Evolutionary conservation across 2,888 invertebrate species (phyloP).

Genomic region (Ectropis crepuscularia): DNA sequence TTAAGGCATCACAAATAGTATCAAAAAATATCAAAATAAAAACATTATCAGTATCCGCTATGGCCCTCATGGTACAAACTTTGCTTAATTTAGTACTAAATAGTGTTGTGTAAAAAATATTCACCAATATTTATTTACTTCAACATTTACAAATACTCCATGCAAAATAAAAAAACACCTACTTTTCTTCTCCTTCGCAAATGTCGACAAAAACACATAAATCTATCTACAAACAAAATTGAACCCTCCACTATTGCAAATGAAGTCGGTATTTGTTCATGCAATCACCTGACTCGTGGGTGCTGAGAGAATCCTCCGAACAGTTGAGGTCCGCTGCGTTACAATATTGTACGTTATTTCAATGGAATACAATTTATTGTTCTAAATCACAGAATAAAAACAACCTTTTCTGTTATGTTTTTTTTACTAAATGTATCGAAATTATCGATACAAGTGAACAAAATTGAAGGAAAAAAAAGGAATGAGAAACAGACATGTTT

Average conservation of each 20-base stretch:
- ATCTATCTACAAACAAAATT: slow-evolving; percentile 39
- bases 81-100: too few species aligned
- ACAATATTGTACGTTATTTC: slow-evolving; percentile 48
- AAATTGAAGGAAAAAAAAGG: too few species aligned
- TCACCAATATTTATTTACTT: too few species aligned
- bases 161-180: slow-evolving; percentile 15
- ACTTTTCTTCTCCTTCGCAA: background rate
- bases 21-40: too few species aligned
- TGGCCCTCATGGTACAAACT: too few species aligned
- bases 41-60: too few species aligned
- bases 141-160: slow-evolving; percentile 1
- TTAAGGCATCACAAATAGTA: too few species aligned
- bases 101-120: too few species aligned
- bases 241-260: slow-evolving; percentile 28
- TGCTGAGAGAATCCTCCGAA: slow-evolving; percentile 91
- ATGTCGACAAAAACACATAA: slow-evolving; percentile 19
- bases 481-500: too few species aligned
- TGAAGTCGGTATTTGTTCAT: slow-evolving; percentile 59
- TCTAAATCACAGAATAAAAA: background rate
- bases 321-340: slow-evolving; percentile 91
- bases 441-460: too few species aligned
- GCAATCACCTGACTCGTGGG: slow-evolving; percentile 91
- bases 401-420: too few species aligned
- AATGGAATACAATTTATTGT: slow-evolving; percentile 3
- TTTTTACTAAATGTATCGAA: too few species aligned